Conservation (phyloP, 2,888 invertebrate genomes). For the Xestia rhomboidea region DNA sequence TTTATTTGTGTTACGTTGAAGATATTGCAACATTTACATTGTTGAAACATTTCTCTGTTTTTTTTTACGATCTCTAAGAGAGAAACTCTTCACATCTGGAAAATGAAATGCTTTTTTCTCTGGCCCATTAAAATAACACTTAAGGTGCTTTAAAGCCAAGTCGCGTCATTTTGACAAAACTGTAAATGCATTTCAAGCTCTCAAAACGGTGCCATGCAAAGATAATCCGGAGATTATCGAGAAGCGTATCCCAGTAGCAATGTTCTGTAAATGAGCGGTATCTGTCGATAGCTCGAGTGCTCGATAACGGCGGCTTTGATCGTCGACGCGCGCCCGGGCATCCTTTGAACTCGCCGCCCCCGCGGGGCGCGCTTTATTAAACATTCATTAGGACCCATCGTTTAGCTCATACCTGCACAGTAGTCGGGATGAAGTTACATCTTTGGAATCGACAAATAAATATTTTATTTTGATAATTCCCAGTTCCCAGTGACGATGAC, state of each 20-base stretch:
- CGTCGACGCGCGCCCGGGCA: slow-evolving; percentile 71
- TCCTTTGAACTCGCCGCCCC: slow-evolving; percentile 85
- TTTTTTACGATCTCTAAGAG: slow-evolving; percentile 3
- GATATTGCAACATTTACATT: slow-evolving; percentile 32
- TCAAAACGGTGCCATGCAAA: slow-evolving; percentile 47
- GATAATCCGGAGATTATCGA: slow-evolving; percentile 66
- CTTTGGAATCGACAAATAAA: slow-evolving; percentile 55
- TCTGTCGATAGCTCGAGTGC: slow-evolving; percentile 82
- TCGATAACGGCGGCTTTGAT: slow-evolving; percentile 87
- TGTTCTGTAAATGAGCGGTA: slow-evolving; percentile 78
- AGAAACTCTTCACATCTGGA: not conserved
- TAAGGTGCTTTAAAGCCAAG: slow-evolving; percentile 9
- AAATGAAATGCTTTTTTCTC: slow-evolving; percentile 16
- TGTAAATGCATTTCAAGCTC: slow-evolving; percentile 33
- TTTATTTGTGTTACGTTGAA: slow-evolving; percentile 47
- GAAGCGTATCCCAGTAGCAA: slow-evolving; percentile 83
- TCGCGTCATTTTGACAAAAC: slow-evolving; percentile 16
- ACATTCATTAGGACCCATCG: slow-evolving; percentile 83
- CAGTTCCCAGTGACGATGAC: slow-evolving; percentile 36
- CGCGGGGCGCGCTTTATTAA: slow-evolving; percentile 82
- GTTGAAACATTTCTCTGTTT: slow-evolving; percentile 25
- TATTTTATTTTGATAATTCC: slow-evolving; percentile 40
- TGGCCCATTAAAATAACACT: slow-evolving; percentile 24
- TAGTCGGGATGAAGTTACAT: slow-evolving; percentile 63
- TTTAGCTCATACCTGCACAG: slow-evolving; percentile 71